Evolutionary conservation across 2,888 invertebrate genomes (phyloP), one percentile per base, ranked within the genome.

Genomic region (Melinaea marsaeus): DNA sequence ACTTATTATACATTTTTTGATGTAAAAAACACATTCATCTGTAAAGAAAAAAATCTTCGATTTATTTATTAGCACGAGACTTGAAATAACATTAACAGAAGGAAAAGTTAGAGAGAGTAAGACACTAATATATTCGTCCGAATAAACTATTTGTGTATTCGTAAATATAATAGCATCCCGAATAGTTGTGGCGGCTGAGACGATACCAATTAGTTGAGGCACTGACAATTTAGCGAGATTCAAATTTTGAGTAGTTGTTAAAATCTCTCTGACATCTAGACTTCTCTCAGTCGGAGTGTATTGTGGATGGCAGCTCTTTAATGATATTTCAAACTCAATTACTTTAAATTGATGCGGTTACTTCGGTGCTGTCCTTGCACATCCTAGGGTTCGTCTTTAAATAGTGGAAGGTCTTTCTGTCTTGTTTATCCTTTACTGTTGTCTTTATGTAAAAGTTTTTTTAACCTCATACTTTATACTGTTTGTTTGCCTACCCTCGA

Each of bases 161-260:
- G 2, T 32, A 51, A 32, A 51, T 22, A 7, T n/a, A 51, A 9
- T 22, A 51, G 7, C 51, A 32, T 32, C 32, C 2, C 51, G 7
- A 5, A 4, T 51, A 51, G 51, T 32, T 5, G 32, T 51, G 48
- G 32, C 45, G 11, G 60, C 6, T 33, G 37, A 46, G n/a, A 55
- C 37, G 37, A 57, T 45, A 60, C 63, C 63, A 63, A 63, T 66
- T 61, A 66, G 63, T 59, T 46, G 37, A 47, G 54, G n/a, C 54
- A 45, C 63, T 55, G 57, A 51, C 32, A 32, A 51, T 51, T 51
- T 32, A 51, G 32, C 13, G 48, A 48, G 48, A 22, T 32, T 7
- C 32, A 32, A 32, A 51, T 51, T 51, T 32, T 32, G 32, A 51
- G 51, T 13, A 48, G 5, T 42, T 42, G 42, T 42, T 51, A 32